phyloP scores from a whole-genome alignment of 2,888 invertebrate species.

The Erebia aethiops region DNA sequence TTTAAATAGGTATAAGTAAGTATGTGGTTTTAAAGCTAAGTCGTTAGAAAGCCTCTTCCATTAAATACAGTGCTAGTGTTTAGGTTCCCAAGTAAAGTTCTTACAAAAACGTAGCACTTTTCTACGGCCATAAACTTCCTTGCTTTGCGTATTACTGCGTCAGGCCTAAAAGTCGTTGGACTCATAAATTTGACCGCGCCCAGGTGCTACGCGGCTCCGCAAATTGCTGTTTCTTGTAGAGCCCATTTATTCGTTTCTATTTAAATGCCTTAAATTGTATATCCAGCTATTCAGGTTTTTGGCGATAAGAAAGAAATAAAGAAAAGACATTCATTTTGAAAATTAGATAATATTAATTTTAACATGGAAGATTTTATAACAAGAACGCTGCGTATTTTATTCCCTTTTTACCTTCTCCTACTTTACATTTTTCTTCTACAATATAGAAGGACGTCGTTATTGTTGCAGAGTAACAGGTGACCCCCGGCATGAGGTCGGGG shows the following conservation, averaged over 20 bases:
- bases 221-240: conserved; percentile 45
- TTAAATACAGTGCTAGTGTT: neutral
- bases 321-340: neutral
- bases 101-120: neutral
- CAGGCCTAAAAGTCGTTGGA: conserved; percentile 46
- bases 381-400: neutral
- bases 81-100: neutral
- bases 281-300: neutral
- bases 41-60: too few relatives aligned
- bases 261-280: conserved; percentile 7
- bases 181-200: conserved; percentile 57
- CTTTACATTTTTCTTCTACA: too few relatives aligned
- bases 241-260: neutral
- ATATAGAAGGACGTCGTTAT: neutral
- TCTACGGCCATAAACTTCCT: conserved; percentile 10
- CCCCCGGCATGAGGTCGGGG: conserved; percentile 84
- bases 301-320: neutral
- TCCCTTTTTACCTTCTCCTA: neutral
- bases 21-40: too few relatives aligned
- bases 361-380: neutral
- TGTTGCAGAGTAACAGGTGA: conserved; percentile 59
- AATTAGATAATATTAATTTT: neutral
- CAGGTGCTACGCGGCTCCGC: conserved; percentile 53
- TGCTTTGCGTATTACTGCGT: conserved; percentile 23
- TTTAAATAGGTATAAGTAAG: too few relatives aligned